Base-by-base conservation (phyloP, 2,797 vertebrate genomes). In the Prunella strophiata region DNA sequence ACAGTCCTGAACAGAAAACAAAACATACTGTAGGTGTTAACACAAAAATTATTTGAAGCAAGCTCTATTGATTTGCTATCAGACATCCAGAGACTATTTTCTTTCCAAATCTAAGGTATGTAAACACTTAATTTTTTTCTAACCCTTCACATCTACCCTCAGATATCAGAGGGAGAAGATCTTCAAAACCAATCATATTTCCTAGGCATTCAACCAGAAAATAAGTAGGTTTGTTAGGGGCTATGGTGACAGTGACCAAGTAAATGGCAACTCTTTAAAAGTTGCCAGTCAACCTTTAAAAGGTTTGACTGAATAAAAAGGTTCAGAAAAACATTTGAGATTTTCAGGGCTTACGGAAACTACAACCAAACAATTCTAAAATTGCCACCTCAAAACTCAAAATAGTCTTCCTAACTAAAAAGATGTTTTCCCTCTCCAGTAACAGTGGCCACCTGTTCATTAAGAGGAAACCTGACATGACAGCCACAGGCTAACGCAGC, bases 1-100 rank as follows among this genome's bases (percentile, higher is more conserved):
- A 91, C 97, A 98, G 85, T 99, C 98, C 99, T 99, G 94, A 54
- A 79, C 66, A 94, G 32, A 92, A 79, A 79, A 88, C 5, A 40
- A 72, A 84, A 90, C 5, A 27, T 10, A 30, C 15, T 55, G 77
- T 4, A 62, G 20, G 8, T 54, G 22, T 59, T 55, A 82, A 81
- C 18, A 59, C 9, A 58, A 77, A 89, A 84, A 73, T 7, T 32
- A n/a, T 70, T 87, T 70, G 26, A 89, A 85, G 71, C 5, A 75
- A 88, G 52, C 4, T 70, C 10, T 32, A 45, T 32, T 87, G 4
- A 20, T 77, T 65, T 85, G 8, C 40, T 89, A 29, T 45, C 74
- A 79, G 73, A 32, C 12, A n/a, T 38, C 21, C 20, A 22, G 43
- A 63, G 7, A 52, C 36, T 38, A 50, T 74, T 62, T 54, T 51